These are phyloP conservation scores for Eupithecia centaureata DNA, from an alignment of 2,888 invertebrate genomes.

Conservation along the genomic window DNA sequence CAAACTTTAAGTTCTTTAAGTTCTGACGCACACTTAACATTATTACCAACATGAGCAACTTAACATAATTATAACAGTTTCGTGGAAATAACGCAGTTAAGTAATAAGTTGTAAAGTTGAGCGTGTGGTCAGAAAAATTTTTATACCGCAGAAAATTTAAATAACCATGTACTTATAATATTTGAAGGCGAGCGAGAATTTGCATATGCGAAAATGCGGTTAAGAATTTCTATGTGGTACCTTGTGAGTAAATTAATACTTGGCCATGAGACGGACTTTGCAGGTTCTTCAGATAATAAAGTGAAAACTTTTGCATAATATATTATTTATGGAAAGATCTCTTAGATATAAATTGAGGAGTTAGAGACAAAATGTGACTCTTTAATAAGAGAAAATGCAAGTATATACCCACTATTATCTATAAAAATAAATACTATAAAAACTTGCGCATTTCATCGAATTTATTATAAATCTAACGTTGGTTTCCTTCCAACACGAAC, in stretches of 20 bases:
- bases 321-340: background rate
- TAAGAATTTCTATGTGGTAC: constrained; percentile 47
- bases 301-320: background rate
- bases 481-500: no score
- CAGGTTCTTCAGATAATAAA: background rate
- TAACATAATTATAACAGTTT: constrained; percentile 20
- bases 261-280: background rate
- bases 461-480: no score
- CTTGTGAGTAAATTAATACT: constrained; percentile 44
- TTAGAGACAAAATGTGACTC: background rate
- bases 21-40: constrained; percentile 31
- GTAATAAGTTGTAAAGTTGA: constrained; percentile 13
- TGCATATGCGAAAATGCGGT: constrained; percentile 47
- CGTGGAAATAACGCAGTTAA: constrained; percentile 12
- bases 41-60: constrained; percentile 28
- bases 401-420: background rate
- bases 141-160: constrained; percentile 44
- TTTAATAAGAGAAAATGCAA: background rate
- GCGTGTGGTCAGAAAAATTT: constrained; percentile 18
- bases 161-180: constrained; percentile 44
- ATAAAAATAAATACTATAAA: no score
- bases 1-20: constrained; percentile 21
- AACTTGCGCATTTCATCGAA: no score
- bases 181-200: constrained; percentile 46
- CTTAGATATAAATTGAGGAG: background rate